These are phyloP conservation scores for Caenorhabditis tropicalis DNA, from an alignment of 1,140 invertebrate species.

Conservation along the genomic window DNA sequence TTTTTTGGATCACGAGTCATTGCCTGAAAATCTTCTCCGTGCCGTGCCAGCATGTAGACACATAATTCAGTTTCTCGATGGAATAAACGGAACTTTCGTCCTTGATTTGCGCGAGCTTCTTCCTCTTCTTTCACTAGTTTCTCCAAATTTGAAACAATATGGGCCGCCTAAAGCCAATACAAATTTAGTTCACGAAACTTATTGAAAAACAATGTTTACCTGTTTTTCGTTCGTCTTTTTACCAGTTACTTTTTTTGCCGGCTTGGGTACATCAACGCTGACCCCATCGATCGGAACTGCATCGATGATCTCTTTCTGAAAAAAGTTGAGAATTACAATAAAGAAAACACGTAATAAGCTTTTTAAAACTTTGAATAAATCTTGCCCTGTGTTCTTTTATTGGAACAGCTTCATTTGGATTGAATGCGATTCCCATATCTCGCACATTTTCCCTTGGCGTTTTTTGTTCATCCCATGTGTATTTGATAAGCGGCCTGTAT, in stretches of 20 bases:
- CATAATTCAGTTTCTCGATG: slow-evolving; percentile 29
- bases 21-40: slow-evolving; percentile 20
- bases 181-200: too few relatives aligned
- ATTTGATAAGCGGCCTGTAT: background rate
- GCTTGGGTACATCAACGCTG: slow-evolving; percentile 90
- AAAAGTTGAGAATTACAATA: background rate
- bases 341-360: background rate
- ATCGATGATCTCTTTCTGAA: slow-evolving; percentile 94
- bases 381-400: background rate
- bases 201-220: background rate
- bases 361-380: background rate
- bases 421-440: slow-evolving; percentile 26
- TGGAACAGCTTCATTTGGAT: slow-evolving; percentile 33
- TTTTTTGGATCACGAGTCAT: slow-evolving; percentile 30
- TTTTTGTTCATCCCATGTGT: background rate
- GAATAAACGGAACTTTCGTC: background rate
- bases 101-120: background rate
- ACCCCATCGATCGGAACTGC: slow-evolving; percentile 95
- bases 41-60: slow-evolving; percentile 16
- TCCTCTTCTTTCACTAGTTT: slow-evolving; percentile 16
- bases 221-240: slow-evolving; percentile 27
- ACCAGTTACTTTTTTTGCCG: background rate
- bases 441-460: slow-evolving; percentile 4
- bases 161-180: background rate
- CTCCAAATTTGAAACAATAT: slow-evolving; percentile 5